Evolutionary conservation across 2,888 invertebrate species (phyloP).

Genomic region (Xestia rhomboidea): DNA sequence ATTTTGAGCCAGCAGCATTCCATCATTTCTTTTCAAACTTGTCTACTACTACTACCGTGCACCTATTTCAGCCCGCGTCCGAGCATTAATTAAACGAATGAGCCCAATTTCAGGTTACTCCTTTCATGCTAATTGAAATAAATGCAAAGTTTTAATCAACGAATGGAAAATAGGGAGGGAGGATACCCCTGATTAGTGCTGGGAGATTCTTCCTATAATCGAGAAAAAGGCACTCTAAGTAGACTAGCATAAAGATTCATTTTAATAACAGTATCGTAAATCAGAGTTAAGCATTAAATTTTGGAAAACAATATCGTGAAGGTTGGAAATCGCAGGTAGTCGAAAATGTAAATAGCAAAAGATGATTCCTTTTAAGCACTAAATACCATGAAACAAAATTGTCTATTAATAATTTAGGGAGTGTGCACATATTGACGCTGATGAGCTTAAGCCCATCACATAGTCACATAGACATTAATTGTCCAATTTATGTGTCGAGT

Average conservation of each 20-base stretch:
- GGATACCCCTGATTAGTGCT: slow-evolving; percentile 26
- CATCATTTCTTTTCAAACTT: slow-evolving; percentile 34
- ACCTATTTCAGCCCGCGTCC: slow-evolving; percentile 58
- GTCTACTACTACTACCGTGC: slow-evolving; percentile 27
- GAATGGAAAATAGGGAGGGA: slow-evolving; percentile 61
- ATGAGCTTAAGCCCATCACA: neutral
- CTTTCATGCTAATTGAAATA: slow-evolving; percentile 86
- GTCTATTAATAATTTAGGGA: too few relatives aligned
- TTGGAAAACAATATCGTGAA: neutral
- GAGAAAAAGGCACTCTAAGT: neutral
- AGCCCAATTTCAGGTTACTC: slow-evolving; percentile 84
- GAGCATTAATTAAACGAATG: slow-evolving; percentile 84
- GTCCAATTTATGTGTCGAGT: neutral
- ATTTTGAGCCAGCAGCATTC: neutral
- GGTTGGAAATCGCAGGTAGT: neutral
- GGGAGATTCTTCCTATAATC: neutral
- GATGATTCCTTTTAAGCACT: too few relatives aligned
- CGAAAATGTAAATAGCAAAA: too few relatives aligned
- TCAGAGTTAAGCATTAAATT: neutral
- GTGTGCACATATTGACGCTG: too few relatives aligned
- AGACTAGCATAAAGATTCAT: neutral
- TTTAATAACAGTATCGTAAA: neutral
- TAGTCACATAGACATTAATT: neutral
- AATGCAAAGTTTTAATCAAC: slow-evolving; percentile 84
- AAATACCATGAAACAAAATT: too few relatives aligned